Evolutionary conservation across 2,888 invertebrate species (phyloP), one percentile per base, ranked within the genome.

Genomic region (Erpobdella octoculata): DNA sequence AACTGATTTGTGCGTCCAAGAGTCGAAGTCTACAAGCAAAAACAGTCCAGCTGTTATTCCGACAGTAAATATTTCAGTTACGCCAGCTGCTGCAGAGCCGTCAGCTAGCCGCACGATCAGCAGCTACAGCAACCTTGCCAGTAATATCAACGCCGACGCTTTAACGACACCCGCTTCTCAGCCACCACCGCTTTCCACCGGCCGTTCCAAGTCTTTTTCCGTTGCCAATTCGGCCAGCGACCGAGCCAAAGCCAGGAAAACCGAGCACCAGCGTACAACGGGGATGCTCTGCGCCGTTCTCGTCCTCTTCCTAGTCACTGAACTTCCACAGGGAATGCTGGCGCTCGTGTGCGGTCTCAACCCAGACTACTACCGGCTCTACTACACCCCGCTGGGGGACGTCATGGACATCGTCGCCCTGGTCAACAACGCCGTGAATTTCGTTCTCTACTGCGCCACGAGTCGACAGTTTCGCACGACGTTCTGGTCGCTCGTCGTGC

Each of bases 271-370:
- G 21, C 31, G 69, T 59, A 93, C 93, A 0, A 93, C 93, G 0
- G 86, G 89, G 70, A 93, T 93, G 93, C 85, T 93, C 76, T 85
- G 93, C 21, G 91, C 91, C 0, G 89, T 93, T 25, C 85, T 93
- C 62, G 86, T 93, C 0, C 86, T 93, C 8, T 93, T 93, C 81
- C 86, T 93, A 6, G 88, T 92, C 73, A 93, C 93, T 0, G 93
- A 93, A 80, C 88, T 93, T 74, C 93, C 93, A 0, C 93, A 93
- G 81, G 92, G 83, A 0, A 78, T 85, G 33, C 35, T 69, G 21
- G 53, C 69, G 2, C 58, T 69, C 2, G 31, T 69, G 5, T 53
- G 53, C n/a, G 69, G 53, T 6, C 28, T 53, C 6, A 37, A 69
- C 18, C 2, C 53, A 2, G 5, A 36, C 1, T 69, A 53, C 33